These are phyloP conservation scores for Acronicta psi DNA, from an alignment of 2,888 invertebrate genomes.

Conservation along the genomic window DNA sequence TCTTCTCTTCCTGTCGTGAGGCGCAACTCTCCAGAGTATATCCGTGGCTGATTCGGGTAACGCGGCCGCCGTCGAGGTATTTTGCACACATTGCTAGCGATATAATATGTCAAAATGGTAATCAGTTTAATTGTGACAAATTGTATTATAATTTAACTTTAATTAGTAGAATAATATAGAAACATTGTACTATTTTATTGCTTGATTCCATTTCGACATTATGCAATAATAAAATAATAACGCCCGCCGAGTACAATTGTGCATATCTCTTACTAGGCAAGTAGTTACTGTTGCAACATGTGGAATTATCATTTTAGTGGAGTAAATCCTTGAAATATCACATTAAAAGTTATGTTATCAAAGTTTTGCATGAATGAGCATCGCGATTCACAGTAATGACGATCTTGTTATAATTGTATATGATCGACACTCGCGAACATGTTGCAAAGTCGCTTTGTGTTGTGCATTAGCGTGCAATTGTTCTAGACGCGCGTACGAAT, in stretches of 20 bases:
- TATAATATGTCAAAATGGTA: slow-evolving; percentile 79
- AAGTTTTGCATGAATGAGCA: slow-evolving; percentile 3
- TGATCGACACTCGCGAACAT: slow-evolving; percentile 30
- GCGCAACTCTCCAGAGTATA: slow-evolving; percentile 58
- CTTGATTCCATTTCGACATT: slow-evolving; percentile 76
- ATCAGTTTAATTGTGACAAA: slow-evolving; percentile 22
- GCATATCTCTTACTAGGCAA: slow-evolving; percentile 43
- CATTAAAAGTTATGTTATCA: slow-evolving; percentile 4
- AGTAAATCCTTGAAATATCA: slow-evolving; percentile 4
- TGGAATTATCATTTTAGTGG: slow-evolving; percentile 2
- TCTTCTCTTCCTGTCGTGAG: slow-evolving; percentile 31
- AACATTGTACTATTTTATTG: slow-evolving; percentile 12
- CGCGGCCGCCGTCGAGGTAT: slow-evolving; percentile 75
- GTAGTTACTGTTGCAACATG: slow-evolving; percentile 60
- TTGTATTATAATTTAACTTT: slow-evolving; percentile 9
- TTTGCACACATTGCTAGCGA: slow-evolving; percentile 88
- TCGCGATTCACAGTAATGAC: neutral
- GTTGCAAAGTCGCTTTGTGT: slow-evolving; percentile 44
- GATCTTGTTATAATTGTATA: slow-evolving; percentile 8
- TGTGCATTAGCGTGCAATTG: slow-evolving; percentile 66
- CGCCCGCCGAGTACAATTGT: slow-evolving; percentile 84
- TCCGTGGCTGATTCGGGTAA: slow-evolving; percentile 84
- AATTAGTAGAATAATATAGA: slow-evolving; percentile 5
- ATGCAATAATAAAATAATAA: slow-evolving; percentile 72
- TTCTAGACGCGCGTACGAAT: slow-evolving; percentile 75